Evolutionary conservation across 2,888 invertebrate genomes (phyloP).

Genomic region (Drosophila flavopinicola): DNA sequence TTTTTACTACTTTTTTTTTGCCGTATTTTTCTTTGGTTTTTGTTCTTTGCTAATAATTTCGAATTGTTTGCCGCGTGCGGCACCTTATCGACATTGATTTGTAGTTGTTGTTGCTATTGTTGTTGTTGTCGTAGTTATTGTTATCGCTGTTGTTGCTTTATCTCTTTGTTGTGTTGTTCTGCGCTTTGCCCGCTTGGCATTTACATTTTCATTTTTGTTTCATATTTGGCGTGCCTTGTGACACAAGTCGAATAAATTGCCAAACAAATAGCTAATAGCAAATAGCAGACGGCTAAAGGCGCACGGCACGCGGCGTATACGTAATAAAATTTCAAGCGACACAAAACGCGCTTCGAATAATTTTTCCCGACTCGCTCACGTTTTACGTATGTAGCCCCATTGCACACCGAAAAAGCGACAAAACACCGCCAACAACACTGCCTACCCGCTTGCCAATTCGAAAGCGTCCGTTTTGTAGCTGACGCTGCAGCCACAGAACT

Average conservation of each 20-base stretch:
- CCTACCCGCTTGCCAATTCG: conserved; percentile 3
- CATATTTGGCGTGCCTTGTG: conserved; percentile 68
- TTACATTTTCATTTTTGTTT: conserved; percentile 67
- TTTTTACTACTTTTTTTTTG: conserved; percentile 38
- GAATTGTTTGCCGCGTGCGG: conserved; percentile 55
- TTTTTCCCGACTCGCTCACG: conserved; percentile 26
- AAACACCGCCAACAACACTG: neutral
- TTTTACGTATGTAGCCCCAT: conserved; percentile 29
- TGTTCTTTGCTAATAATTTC: conserved; percentile 34
- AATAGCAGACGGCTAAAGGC: conserved; percentile 37
- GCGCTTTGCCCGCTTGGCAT: conserved; percentile 41
- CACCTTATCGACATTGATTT: conserved; percentile 68
- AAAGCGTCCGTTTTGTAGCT: conserved; percentile 56
- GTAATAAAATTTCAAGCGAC: conserved; percentile 61
- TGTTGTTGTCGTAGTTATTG: conserved; percentile 46
- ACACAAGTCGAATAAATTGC: conserved; percentile 61
- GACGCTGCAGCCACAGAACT: conserved; percentile 71
- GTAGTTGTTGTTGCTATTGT: conserved; percentile 30
- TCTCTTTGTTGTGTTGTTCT: conserved; percentile 47
- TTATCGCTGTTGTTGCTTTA: conserved; percentile 52
- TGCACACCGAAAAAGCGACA: neutral
- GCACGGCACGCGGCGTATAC: conserved; percentile 67
- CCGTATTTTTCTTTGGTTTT: conserved; percentile 25
- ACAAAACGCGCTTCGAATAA: conserved; percentile 52
- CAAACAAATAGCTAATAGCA: conserved; percentile 47